These are phyloP conservation scores for Strigamia maritima DNA, from an alignment of 2,888 invertebrate genomes.

Conservation along the genomic window DNA sequence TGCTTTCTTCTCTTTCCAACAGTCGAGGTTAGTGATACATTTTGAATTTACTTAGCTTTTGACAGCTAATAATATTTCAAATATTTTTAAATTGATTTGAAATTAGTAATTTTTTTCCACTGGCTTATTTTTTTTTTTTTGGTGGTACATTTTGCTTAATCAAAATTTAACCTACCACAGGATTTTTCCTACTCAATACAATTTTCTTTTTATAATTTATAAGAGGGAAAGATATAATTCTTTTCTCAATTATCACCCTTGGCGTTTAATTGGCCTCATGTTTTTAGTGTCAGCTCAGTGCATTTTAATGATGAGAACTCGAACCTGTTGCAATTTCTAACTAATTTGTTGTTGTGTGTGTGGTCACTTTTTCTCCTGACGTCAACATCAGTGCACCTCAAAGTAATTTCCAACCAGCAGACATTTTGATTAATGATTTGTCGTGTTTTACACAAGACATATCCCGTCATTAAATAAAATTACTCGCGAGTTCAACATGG, in stretches of 20 bases:
- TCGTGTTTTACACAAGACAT: slow-evolving; percentile 25
- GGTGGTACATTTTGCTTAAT: too few species aligned
- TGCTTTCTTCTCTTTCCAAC: background rate
- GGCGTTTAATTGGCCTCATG: slow-evolving; percentile 24
- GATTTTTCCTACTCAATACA: background rate
- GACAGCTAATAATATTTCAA: slow-evolving; percentile 22
- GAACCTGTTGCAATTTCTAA: background rate
- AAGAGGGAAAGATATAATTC: background rate
- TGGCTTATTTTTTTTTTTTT: too few species aligned
- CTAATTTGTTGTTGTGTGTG: background rate
- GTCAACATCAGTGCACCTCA: background rate
- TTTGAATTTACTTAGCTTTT: background rate
- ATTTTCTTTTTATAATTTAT: background rate
- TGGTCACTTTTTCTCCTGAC: background rate
- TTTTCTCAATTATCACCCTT: slow-evolving; percentile 7
- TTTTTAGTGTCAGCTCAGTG: background rate
- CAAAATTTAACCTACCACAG: background rate
- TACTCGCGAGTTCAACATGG: slow-evolving; percentile 11
- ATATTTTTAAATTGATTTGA: slow-evolving; percentile 17
- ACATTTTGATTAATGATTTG: slow-evolving; percentile 31
- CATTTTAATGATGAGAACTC: slow-evolving; percentile 8
- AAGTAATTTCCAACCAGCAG: background rate
- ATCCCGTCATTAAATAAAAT: slow-evolving; percentile 28
- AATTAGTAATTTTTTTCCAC: background rate
- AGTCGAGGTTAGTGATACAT: slow-evolving; percentile 14